Conservation (phyloP, 2,888 invertebrate species). For the Dolomedes plantarius region DNA sequence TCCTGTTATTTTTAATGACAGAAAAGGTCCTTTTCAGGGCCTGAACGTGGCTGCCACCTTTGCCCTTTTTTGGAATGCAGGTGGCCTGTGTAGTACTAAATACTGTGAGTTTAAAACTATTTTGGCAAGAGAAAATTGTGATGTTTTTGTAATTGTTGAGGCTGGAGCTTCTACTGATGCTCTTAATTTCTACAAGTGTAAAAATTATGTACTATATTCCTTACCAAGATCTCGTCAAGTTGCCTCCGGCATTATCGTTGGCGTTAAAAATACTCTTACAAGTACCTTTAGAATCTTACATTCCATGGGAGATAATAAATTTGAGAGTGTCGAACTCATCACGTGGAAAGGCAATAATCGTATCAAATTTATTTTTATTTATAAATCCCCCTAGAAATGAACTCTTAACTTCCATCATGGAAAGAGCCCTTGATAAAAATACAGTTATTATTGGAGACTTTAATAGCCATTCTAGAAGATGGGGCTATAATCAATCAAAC, state of each 20-base stretch:
- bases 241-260: conserved; percentile 10
- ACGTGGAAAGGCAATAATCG: background rate
- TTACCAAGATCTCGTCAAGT: conserved; percentile 22
- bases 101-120: conserved; percentile 1
- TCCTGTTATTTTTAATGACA: no score
- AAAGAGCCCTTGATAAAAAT: conserved; percentile 9
- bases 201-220: background rate
- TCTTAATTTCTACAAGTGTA: background rate
- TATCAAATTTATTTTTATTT: conserved; percentile 14
- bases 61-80: conserved; percentile 29
- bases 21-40: no score
- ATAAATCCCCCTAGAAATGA: conserved; percentile 1
- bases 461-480: conserved; percentile 17
- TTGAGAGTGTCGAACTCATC: background rate
- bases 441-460: conserved; percentile 26
- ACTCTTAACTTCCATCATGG: background rate
- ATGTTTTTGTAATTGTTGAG: conserved; percentile 6
- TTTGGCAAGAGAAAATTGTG: background rate
- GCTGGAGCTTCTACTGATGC: conserved; percentile 4
- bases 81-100: conserved; percentile 2
- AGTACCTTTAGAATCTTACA: background rate
- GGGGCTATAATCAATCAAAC: background rate
- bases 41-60: no score
- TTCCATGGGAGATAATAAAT: background rate
- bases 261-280: conserved; percentile 11